Evolutionary conservation across 2,113 vertebrate genomes (phyloP).

Genomic region (Microcebus lehilahytsara): DNA sequence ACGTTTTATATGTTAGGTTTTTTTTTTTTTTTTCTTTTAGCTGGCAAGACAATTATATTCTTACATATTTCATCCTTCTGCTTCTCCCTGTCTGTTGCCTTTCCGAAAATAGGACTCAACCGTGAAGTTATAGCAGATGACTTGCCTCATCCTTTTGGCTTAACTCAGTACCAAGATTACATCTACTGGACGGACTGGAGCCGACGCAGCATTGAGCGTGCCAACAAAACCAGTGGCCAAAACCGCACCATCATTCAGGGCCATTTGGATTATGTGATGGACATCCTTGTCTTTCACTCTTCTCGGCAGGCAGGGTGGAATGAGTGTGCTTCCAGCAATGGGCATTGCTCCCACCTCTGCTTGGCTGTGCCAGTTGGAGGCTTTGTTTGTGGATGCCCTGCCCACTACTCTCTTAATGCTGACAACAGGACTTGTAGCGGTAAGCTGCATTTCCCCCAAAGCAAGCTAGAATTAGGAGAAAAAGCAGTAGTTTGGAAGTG

Average conservation of each 20-base stretch:
- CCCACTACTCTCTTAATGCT: constrained; percentile 94
- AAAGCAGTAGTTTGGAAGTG: constrained; percentile 32
- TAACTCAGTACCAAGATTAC: constrained; percentile 99
- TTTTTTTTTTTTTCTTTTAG: constrained; percentile 19
- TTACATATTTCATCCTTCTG: constrained; percentile 39
- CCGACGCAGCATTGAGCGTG: constrained; percentile 96
- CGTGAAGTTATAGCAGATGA: constrained; percentile 97
- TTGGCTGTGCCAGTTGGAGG: constrained; percentile 92
- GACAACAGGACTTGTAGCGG: constrained; percentile 99
- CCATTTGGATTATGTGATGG: constrained; percentile 98
- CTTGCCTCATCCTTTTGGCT: constrained; percentile 95
- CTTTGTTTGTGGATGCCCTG: constrained; percentile 96
- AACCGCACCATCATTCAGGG: constrained; percentile 97
- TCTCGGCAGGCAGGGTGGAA: constrained; percentile 97
- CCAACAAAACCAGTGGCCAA: constrained; percentile 97
- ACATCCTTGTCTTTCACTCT: constrained; percentile 98
- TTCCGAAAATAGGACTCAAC: constrained; percentile 87
- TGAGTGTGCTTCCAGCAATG: constrained; percentile 95
- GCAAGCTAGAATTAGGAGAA: neutral
- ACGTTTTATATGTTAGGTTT: constrained; percentile 19
- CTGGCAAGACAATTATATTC: neutral
- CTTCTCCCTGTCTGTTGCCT: constrained; percentile 38
- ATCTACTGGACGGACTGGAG: constrained; percentile 99
- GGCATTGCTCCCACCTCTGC: constrained; percentile 97
- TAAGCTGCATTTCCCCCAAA: constrained; percentile 80